Conservation (phyloP, 2,113 vertebrate species). For the Ochotona princeps region DNA sequence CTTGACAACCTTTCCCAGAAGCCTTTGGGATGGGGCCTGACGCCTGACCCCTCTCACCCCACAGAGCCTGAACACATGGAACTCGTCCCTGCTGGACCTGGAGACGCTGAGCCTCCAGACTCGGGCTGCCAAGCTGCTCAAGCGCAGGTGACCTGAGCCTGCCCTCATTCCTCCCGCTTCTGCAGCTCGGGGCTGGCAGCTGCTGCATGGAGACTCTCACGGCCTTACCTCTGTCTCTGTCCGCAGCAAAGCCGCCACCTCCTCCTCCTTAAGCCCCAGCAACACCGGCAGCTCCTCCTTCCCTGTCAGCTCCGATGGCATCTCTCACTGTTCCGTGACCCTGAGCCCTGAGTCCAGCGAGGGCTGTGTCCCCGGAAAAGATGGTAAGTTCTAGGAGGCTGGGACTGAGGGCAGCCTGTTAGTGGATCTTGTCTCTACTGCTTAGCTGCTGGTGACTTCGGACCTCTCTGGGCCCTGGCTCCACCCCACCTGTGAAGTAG, state of each 20-base stretch:
- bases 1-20: background rate
- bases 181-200: accelerated
- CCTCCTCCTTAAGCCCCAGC: slow-evolving; percentile 51
- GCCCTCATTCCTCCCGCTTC: accelerated
- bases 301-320: slow-evolving; percentile 85
- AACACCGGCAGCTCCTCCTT: slow-evolving; percentile 79
- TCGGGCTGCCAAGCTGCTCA: slow-evolving; percentile 86
- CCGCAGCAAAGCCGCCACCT: slow-evolving; percentile 83
- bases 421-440: background rate
- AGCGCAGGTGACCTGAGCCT: slow-evolving; percentile 83
- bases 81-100: slow-evolving; percentile 84
- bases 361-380: slow-evolving; percentile 70
- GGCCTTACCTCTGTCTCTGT: slow-evolving; percentile 34
- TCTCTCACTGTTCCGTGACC: slow-evolving; percentile 83
- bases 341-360: slow-evolving; percentile 76
- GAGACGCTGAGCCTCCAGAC: slow-evolving; percentile 90
- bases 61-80: slow-evolving; percentile 81
- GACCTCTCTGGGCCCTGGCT: background rate
- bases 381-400: slow-evolving; percentile 49
- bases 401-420: background rate
- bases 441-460: background rate
- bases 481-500: background rate
- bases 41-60: slow-evolving; percentile 16
- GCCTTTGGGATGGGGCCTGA: background rate
- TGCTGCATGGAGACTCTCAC: background rate